phyloP scores from a whole-genome alignment of 1,140 invertebrate species.

The Drosophila bipectinata region DNA sequence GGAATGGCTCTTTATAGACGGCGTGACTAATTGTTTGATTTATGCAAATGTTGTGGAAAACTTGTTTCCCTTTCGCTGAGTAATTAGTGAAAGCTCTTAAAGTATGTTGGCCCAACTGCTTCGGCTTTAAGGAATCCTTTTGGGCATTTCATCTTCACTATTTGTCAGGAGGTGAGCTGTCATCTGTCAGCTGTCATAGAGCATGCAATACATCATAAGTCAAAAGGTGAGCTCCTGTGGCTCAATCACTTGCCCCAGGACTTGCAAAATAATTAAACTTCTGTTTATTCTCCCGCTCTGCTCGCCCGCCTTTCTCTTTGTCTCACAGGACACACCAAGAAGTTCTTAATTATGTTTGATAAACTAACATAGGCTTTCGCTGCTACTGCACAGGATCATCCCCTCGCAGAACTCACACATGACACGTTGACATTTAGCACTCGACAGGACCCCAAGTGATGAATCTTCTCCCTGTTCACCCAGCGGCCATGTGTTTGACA shows the following conservation, averaged over 20 bases:
- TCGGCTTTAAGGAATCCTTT: constrained; percentile 37
- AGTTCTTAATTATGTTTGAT: constrained; percentile 80
- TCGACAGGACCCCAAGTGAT: constrained; percentile 40
- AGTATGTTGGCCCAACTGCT: background rate
- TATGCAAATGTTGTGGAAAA: constrained; percentile 64
- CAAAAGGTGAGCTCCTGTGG: constrained; percentile 70
- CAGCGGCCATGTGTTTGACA: constrained; percentile 47
- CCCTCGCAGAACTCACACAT: constrained; percentile 44
- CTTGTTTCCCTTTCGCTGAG: constrained; percentile 26
- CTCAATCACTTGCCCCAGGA: constrained; percentile 54
- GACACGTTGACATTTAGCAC: constrained; percentile 64
- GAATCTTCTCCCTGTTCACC: constrained; percentile 25
- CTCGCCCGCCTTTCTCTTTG: background rate
- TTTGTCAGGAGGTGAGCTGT: constrained; percentile 46
- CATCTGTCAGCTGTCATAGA: constrained; percentile 71
- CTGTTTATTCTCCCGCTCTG: constrained; percentile 68
- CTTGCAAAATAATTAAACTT: constrained; percentile 80
- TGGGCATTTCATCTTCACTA: constrained; percentile 6
- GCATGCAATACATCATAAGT: constrained; percentile 77
- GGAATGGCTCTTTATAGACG: constrained; percentile 39
- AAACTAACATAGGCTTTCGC: constrained; percentile 53
- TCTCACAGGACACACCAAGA: constrained; percentile 11
- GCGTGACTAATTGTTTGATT: constrained; percentile 80
- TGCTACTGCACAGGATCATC: background rate
- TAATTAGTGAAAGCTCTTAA: constrained; percentile 50